Base-by-base conservation (phyloP, 30 jellyfish, hydroid and myxozoan species). In the Cassiopea andromeda region DNA sequence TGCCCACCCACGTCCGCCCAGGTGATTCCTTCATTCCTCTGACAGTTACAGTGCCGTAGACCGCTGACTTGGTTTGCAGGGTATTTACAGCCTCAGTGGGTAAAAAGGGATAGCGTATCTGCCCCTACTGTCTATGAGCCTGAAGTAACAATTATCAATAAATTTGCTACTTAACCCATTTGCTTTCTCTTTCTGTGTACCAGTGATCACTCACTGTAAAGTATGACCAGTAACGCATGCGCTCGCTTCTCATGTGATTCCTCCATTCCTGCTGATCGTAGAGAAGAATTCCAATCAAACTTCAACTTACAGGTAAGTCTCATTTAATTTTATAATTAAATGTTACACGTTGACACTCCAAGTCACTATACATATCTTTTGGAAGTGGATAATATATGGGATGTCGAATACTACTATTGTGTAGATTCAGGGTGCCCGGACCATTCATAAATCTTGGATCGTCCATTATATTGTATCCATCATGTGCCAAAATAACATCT, bases 231-330 rank as follows among this genome's bases (percentile, higher is more conserved):
- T 69, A 47, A 72, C 91, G 91, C 91, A 69, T 82, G 91, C 91
- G 83, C 91, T 70, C 59, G 91, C 91, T 83, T 83, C 91, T 83
- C 91, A 69, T 46, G 91, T 83, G 91, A 83, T 68, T 70, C 91
- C 84, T 83, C 83, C 91, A 73, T 81, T 81, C 90, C 90, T 60
- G 81, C 80, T 81, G 66, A 58, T 81, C 69, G 69, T 67, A 81
- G 90, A 81, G 90, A 81, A 81, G 90, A 81, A 81, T 66, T 81
- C 75, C 80, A 81, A 81, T 81, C 90, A 81, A 81, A 81, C 90
- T 3, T 81, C 90, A 75, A 17, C 84, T 6, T 75, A 73, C 83
- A 68, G 47, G 77, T 68, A 68, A 68, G 77, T 68, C 77, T 17
- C 77, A 1, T 68, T 68, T 68, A 68, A 68, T 68, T 68, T 68